Evolutionary conservation across 2,797 vertebrate genomes (phyloP), one percentile per base, ranked within the genome.

Genomic region (Clarias fuscus): DNA sequence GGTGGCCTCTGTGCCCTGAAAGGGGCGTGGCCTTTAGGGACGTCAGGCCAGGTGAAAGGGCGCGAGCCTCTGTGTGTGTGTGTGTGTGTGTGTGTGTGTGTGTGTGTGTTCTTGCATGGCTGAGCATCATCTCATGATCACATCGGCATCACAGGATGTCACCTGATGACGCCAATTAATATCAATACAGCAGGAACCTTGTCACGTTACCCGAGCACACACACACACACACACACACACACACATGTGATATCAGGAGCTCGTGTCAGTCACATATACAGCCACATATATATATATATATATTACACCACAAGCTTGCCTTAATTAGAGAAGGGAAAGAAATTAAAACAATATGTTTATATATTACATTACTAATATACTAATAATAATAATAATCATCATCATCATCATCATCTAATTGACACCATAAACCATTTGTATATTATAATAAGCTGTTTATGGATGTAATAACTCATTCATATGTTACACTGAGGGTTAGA

Each of bases 111-210:
- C 73, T 56, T 76, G 56, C 27, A 20, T 58, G 75, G 59, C 56
- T 59, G 75, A 78, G 30, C 56, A 18, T 78, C 27, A 78, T 78
- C 27, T 59, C 56, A 78, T 10, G 17, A 20, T 59, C 27, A 77
- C 75, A 77, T 33, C 56, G 8, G 73, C 75, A 59, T 59, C n/a
- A 78, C 56, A 1, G 6, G 56, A 78, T 78, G 56, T 22, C 76
- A 78, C 30, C 76, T 76, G 73, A 76, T 76, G 30, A 76, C 53
- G 30, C 48, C 53, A 58, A 58, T 76, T 76, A 30, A 58, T 58
- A 17, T 76, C 72, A 56, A 27, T 53, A 75, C 72, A 53, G 43
- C 24, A 75, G 72, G 7, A 76, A 56, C 71, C 48, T 76, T 48
- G 27, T 27, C 7, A 43, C 1, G 73, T 18, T 27, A 76, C 48